Conservation (phyloP, 2,888 invertebrate genomes). For the Uropetala carovei region DNA sequence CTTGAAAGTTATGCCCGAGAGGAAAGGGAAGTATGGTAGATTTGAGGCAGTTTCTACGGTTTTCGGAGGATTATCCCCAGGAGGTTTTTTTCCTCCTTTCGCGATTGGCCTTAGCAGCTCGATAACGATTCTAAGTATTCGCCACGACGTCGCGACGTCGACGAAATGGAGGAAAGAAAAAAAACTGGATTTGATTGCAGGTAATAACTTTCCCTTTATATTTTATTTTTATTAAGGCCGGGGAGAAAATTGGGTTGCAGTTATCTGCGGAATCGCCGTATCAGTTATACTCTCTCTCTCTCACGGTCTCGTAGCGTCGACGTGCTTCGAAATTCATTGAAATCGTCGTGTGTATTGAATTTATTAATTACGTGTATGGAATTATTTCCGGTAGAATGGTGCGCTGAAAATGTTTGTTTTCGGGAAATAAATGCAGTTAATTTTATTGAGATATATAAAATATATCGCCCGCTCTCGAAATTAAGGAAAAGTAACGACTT, state of each 20-base stretch:
- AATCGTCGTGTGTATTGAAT: not conserved
- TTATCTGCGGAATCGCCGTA: not conserved
- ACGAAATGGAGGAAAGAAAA: not conserved
- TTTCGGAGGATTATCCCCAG: not conserved
- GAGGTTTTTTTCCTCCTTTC: not conserved
- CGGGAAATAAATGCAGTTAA: not conserved
- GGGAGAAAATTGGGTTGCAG: not conserved
- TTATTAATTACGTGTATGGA: not conserved
- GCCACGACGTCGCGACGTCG: not conserved
- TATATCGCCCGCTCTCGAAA: not conserved
- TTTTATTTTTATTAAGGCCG: not conserved
- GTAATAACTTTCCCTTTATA: not conserved
- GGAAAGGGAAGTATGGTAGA: constrained; percentile 1
- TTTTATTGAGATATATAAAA: not conserved
- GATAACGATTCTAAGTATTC: not conserved
- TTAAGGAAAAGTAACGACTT: not conserved
- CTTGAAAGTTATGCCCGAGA: not conserved
- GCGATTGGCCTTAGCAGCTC: not conserved
- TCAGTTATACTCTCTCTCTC: not conserved
- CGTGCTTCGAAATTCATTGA: constrained; percentile 12
- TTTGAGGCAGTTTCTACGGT: not conserved
- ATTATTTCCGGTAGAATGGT: not conserved
- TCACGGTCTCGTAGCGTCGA: not conserved
- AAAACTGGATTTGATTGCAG: not conserved
- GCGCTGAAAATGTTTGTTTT: not conserved